Evolutionary conservation across 37 sponge, comb jelly and placozoan species (phyloP), one percentile per base, ranked within the genome.

Genomic region (Cliona cf. orientalis): DNA sequence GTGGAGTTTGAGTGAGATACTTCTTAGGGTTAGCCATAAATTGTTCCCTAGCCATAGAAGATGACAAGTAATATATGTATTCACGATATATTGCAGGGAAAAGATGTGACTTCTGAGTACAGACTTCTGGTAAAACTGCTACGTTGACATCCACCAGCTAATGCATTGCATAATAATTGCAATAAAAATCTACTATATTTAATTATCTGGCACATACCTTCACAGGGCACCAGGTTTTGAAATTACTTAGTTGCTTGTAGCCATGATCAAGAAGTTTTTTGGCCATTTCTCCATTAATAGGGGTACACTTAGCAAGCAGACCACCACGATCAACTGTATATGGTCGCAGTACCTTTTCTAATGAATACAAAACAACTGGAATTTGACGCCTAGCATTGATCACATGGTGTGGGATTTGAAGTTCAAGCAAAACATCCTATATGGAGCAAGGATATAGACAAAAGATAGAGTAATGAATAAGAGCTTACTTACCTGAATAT

Each of bases 221-320:
- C 21, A 98, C 94, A 70, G 98, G 98, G 57, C 96, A 95, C 91
- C 96, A 90, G 33, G 74, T 75, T 9, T 95, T 86, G 53, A 98
- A 95, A 19, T 62, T 76, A 53, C 93, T 95, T 37, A 84, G 46
- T 31, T 88, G 84, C 79, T 98, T 98, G 79, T 93, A 98, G 39
- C 96, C 89, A 43, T 78, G 73, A 28, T 90, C 89, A 1, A 93
- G 57, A 45, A 98, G 74, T 26, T 69, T 75, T 69, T 83, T 90
- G 19, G 98, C 95, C 7, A 69, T 80, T 1, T 69, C 65, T 41
- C 46, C 73, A 43, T 76, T 66, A 21, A 95, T 64, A 11, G 81
- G 72, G 38, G 88, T 75, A 35, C 94, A 93, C 56, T 92, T 93
- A 19, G 79, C 23, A 36, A 98, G 75, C 66, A 98, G 79, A 3